Conservation (phyloP, 2,113 vertebrate species). For the Oplegnathus fasciatus region DNA sequence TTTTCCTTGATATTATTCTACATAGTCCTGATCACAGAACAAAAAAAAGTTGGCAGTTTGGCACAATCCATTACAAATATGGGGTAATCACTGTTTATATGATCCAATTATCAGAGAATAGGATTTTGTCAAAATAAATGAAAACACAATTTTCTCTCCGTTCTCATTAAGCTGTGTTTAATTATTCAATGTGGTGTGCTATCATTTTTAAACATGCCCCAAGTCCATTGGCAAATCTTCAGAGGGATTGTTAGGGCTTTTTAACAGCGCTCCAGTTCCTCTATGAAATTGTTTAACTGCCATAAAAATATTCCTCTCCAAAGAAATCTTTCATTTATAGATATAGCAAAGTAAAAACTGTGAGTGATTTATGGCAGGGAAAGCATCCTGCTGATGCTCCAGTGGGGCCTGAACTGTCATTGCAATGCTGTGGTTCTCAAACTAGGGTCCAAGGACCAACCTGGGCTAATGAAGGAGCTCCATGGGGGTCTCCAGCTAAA, state of each 20-base stretch:
- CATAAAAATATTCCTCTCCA: conserved; percentile 24
- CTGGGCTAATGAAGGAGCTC: neutral
- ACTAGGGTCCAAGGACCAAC: neutral
- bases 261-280: conserved; percentile 18
- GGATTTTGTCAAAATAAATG: conserved; percentile 65
- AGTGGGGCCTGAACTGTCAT: neutral
- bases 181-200: conserved; percentile 46
- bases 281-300: conserved; percentile 16
- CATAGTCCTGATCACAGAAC: conserved; percentile 14
- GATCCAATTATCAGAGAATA: conserved; percentile 61
- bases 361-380: neutral
- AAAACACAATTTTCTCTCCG: conserved; percentile 49
- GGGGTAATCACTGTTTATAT: conserved; percentile 40
- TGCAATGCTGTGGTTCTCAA: neutral
- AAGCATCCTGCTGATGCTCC: neutral
- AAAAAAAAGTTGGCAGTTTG: neutral
- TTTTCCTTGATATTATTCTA: neutral
- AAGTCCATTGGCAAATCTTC: conserved; percentile 51
- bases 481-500: neutral
- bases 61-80: conserved; percentile 23
- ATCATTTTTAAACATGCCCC: conserved; percentile 51
- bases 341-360: conserved; percentile 3
- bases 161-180: conserved; percentile 61
- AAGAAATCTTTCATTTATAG: conserved; percentile 37
- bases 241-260: conserved; percentile 24